Evolutionary conservation across 2,113 vertebrate species (phyloP), one percentile per base, ranked within the genome.

Genomic region (Scolopax mira): DNA sequence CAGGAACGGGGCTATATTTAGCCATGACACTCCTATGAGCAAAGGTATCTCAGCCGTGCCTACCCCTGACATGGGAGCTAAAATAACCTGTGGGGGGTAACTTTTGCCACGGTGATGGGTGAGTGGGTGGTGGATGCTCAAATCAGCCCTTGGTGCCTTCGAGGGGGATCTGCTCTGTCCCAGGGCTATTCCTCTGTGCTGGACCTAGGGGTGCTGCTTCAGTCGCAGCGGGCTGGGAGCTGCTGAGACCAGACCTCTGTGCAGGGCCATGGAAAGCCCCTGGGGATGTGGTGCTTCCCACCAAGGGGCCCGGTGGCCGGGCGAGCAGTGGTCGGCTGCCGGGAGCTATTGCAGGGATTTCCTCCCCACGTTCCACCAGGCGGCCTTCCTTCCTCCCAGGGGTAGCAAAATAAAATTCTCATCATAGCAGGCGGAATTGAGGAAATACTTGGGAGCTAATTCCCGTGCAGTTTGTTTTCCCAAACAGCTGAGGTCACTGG

Each of bases 391-490:
- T 88, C 88, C 75, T 92, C 42, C 67, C 18, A 35, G 60, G 33
- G 66, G 42, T 3, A 94, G 80, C 77, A 87, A 89, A 95, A 93
- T 75, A 79, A 95, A 94, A 95, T 95, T 97, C 92, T 42, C 94
- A 54, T 94, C 93, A 94, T 95, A 94, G 92, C 64, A 0, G 24
- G 52, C 33, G 57, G 84, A 90, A 97, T 91, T 93, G 92, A 93
- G 95, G 95, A 97, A 96, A 97, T 96, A 95, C 64, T 88, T 96
- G 89, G 55, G 81, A 88, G 73, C 48, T 85, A 91, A 94, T 95
- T 95, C 86, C 72, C 21, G 23, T 71, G 89, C 64, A 49, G 79
- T 89, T 91, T 94, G 72, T 97, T 95, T 95, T 94, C 77, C 23
- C 83, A 77, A 71, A 65, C 30, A 35, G 75, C 84, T 75, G 60